phyloP scores from a whole-genome alignment of 2,113 vertebrate genomes.

The Brevimyrus niger region DNA sequence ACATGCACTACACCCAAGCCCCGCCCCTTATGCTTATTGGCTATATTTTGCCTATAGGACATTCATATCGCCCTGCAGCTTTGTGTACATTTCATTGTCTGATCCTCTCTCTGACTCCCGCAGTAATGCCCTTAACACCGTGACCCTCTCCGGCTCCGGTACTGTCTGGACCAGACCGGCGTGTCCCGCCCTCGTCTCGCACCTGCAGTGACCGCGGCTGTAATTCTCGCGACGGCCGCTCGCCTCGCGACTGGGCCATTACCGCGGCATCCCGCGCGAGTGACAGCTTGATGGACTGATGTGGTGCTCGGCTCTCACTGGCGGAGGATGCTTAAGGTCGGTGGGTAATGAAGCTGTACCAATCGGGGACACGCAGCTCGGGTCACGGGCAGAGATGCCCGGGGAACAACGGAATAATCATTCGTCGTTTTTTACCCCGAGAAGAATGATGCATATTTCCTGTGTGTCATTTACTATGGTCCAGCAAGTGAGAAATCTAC shows the following conservation, averaged over 20 bases:
- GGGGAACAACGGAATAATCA: constrained; percentile 14
- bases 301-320: constrained; percentile 35
- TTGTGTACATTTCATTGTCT: neutral
- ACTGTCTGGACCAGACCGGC: neutral
- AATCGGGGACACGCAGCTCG: constrained; percentile 41
- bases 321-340: constrained; percentile 39
- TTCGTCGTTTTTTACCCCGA: neutral
- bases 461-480: neutral
- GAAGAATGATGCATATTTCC: neutral
- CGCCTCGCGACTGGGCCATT: constrained; percentile 24
- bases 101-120: neutral
- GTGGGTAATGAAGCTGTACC: constrained; percentile 56
- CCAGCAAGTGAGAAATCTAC: neutral
- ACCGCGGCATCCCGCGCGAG: constrained; percentile 37
- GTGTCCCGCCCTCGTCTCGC: neutral
- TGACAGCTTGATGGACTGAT: constrained; percentile 53
- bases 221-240: constrained; percentile 22
- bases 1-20: constrained; percentile 36
- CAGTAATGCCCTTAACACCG: neutral
- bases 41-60: neutral
- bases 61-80: neutral
- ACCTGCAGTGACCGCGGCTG: constrained; percentile 16
- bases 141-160: neutral
- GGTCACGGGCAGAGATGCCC: neutral
- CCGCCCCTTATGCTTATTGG: neutral